Base-by-base conservation (phyloP, 2,113 vertebrate genomes). In the Turnix velox region DNA sequence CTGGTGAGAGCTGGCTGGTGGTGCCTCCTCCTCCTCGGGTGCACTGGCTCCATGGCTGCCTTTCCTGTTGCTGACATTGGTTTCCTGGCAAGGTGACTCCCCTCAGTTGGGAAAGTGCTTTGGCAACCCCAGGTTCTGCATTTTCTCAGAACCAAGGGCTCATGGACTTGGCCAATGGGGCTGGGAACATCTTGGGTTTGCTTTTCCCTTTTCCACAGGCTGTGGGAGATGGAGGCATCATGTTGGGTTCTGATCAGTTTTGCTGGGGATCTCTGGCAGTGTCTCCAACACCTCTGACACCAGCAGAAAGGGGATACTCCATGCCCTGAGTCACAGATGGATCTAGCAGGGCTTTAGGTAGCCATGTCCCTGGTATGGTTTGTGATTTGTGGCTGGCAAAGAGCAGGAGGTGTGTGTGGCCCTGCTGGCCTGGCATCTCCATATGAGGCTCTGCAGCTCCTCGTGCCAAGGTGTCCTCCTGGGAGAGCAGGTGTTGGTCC, bases 311-410 rank as follows among this genome's bases (percentile, higher is more conserved):
- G 49, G 39, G 71, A 24, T 12, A 51, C 54, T 63, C 22, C 2
- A 2, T 7, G 3, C 12, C 9, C 5, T 0, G 0, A 1, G 6
- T 2, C 52, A 4, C n/a, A 4, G 37, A 1, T 1, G 48, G 25
- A 18, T 11, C 31, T 7, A 42, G 33, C n/a, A 67, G 57, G 27
- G 15, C 4, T 45, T 22, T 2, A 9, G 17, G 14, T 20, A n/a
- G 33, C 19, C 11, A 5, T 28, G 5, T 3, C 2, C 14, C 5
- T 12, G 0, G 46, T 2, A 0, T 0, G 13, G 6, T 6, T 0
- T 1, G 35, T 0, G 35, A 14, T 3, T 46, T 43, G 31, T 10
- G 2, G 12, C 24, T 1, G 1, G 1, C 0, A 0, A 78, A 16
- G 31, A 18, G 1, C 20, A 9, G 0, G 4, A 25, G 39, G 55